These are phyloP conservation scores for Archilochus colubris DNA, from an alignment of 2,113 vertebrate genomes.

Conservation along the genomic window DNA sequence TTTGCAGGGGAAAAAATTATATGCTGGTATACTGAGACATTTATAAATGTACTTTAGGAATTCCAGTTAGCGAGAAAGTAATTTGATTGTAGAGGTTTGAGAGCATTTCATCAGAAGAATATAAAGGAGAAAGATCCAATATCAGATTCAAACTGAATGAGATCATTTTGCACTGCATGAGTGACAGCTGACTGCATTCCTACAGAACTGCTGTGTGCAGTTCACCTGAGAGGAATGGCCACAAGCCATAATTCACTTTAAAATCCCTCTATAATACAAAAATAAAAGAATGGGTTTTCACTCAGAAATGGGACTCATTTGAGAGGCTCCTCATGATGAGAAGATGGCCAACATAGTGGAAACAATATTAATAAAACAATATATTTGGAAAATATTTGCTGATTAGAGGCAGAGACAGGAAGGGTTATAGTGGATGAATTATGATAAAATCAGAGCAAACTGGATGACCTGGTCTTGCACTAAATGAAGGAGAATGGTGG, in stretches of 20 bases:
- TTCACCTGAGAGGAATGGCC: not conserved
- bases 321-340: not conserved
- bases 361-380: not conserved
- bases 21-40: not conserved
- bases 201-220: not conserved
- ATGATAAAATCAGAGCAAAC: not conserved
- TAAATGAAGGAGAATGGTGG: not conserved
- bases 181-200: not conserved
- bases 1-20: not conserved
- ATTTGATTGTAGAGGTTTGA: not conserved
- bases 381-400: not conserved
- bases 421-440: not conserved
- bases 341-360: not conserved
- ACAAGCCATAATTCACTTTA: not conserved
- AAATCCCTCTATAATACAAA: not conserved
- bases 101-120: not conserved
- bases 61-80: not conserved
- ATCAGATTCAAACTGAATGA: not conserved
- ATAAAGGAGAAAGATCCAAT: not conserved
- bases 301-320: not conserved
- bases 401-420: not conserved
- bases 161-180: not conserved
- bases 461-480: not conserved
- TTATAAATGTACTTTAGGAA: not conserved
- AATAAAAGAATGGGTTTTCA: not conserved